Percentiles rank a stretch among this genome's conserved stretches.
Evolutionary conservation across 1,140 invertebrate genomes (phyloP).

Genomic region (Drosophila subpulchrella): DNA sequence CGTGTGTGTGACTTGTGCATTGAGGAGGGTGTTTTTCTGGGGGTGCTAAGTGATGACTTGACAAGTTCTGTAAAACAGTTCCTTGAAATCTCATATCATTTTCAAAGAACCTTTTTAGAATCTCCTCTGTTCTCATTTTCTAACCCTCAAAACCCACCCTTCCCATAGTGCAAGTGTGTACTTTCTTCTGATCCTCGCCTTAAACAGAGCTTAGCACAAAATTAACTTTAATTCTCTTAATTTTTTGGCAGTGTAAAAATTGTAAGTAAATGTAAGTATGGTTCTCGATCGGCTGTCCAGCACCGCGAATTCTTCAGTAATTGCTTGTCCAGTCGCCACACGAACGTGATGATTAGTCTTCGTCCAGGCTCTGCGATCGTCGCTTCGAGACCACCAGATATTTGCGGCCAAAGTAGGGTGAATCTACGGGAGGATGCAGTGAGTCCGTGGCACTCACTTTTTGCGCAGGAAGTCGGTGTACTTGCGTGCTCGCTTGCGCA

Average conservation of each 20-base stretch:
- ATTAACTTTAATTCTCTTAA: slow-evolving; percentile 34
- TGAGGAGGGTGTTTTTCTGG: slow-evolving; percentile 3
- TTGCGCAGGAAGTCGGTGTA: slow-evolving; percentile 83
- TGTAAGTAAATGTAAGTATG: slow-evolving; percentile 55
- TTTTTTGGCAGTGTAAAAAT: slow-evolving; percentile 82
- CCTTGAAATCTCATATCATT: background rate
- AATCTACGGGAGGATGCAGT: slow-evolving; percentile 60
- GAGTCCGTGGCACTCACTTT: slow-evolving; percentile 55
- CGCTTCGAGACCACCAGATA: slow-evolving; percentile 79
- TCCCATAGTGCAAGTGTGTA: slow-evolving; percentile 8
- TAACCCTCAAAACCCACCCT: background rate
- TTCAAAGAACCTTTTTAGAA: background rate
- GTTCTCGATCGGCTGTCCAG: slow-evolving; percentile 27
- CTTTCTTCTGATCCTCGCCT: slow-evolving; percentile 41
- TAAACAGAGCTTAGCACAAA: slow-evolving; percentile 71
- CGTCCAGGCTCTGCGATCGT: slow-evolving; percentile 76
- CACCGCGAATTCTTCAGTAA: slow-evolving; percentile 42
- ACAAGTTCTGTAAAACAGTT: background rate
- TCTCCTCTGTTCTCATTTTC: background rate
- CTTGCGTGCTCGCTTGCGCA: slow-evolving; percentile 83
- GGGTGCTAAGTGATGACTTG: background rate
- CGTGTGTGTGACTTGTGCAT: slow-evolving; percentile 43
- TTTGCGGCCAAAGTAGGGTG: slow-evolving; percentile 79
- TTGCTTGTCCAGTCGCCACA: slow-evolving; percentile 63
- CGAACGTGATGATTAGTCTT: slow-evolving; percentile 55